Evolutionary conservation across 2,888 invertebrate genomes (phyloP).

Genomic region (Heliconius aoede): DNA sequence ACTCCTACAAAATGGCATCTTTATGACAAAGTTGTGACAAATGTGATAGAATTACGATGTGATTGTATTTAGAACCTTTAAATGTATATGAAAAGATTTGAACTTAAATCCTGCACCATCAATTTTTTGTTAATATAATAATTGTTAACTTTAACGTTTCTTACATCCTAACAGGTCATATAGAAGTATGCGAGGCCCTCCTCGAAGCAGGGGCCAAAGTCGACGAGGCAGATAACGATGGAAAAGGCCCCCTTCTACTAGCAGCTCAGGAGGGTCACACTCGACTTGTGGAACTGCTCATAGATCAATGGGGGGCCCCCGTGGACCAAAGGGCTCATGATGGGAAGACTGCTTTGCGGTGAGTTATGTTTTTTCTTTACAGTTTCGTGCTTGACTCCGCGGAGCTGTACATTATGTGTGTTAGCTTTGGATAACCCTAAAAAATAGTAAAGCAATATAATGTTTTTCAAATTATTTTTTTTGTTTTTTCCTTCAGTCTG

Average conservation of each 20-base stretch:
- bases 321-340: constrained; percentile 94
- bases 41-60: no score
- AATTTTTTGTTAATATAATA: no score
- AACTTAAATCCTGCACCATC: no score
- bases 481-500: constrained; percentile 72
- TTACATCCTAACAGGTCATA: constrained; percentile 84
- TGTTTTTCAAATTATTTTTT: no score
- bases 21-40: no score
- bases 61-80: no score
- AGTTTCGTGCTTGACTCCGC: background rate
- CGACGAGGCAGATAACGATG: constrained; percentile 95
- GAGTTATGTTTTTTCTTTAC: constrained; percentile 24
- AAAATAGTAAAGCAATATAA: no score
- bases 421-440: no score
- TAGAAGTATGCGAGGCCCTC: constrained; percentile 91
- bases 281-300: constrained; percentile 84
- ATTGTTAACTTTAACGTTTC: no score
- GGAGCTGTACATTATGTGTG: no score
- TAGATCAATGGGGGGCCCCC: constrained; percentile 90
- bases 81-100: no score
- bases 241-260: constrained; percentile 93
- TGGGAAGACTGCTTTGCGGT: constrained; percentile 93
- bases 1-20: no score
- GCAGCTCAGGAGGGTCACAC: constrained; percentile 95
- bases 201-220: constrained; percentile 94